Conservation (phyloP, 2,113 vertebrate genomes). For the Dipodomys ordii region DNA sequence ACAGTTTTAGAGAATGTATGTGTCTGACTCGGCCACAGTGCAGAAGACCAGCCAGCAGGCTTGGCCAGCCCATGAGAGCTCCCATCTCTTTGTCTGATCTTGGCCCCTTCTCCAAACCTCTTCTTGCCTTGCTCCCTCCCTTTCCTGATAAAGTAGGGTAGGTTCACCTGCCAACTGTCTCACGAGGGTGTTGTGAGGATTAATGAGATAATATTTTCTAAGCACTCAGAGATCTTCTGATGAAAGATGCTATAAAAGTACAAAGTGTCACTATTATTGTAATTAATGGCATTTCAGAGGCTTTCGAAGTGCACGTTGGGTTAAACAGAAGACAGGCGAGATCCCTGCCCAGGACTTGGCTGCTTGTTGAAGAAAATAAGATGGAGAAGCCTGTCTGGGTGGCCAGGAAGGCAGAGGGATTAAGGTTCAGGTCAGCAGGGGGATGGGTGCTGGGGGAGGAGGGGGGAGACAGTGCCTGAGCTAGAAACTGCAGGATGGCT, state of each 20-base stretch:
- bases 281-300: slow-evolving; percentile 77
- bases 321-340: slow-evolving; percentile 4
- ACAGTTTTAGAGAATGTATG: rapidly evolving
- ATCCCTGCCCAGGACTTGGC: background rate
- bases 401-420: rapidly evolving
- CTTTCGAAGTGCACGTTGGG: slow-evolving; percentile 38
- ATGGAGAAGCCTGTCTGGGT: background rate
- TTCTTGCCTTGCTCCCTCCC: background rate
- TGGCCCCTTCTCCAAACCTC: background rate
- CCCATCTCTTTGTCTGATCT: background rate
- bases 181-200: slow-evolving; percentile 79
- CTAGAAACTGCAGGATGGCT: rapidly evolving
- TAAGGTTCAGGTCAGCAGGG: rapidly evolving
- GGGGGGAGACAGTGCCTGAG: rapidly evolving
- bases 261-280: slow-evolving; percentile 77
- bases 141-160: slow-evolving; percentile 11
- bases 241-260: slow-evolving; percentile 81
- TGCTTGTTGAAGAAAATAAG: background rate
- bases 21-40: rapidly evolving
- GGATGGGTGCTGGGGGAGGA: rapidly evolving
- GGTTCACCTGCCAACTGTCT: slow-evolving; percentile 71
- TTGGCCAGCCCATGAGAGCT: rapidly evolving
- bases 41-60: rapidly evolving
- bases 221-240: slow-evolving; percentile 78
- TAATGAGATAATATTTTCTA: slow-evolving; percentile 83